Conservation (phyloP, 2,113 vertebrate genomes). For the Polyodon spathula region DNA sequence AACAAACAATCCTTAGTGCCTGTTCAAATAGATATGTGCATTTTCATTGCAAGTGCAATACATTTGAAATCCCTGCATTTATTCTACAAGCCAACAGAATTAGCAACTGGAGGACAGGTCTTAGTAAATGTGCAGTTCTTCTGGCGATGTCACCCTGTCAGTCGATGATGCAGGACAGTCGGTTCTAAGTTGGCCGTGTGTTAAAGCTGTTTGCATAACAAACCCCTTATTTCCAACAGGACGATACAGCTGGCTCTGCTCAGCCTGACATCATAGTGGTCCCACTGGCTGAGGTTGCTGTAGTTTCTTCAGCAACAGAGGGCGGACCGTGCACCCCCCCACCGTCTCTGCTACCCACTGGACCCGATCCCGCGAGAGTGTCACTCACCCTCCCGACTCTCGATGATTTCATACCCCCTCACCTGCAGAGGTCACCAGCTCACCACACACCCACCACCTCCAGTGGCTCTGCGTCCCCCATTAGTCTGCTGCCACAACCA, state of each 20-base stretch:
- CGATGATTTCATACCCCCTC: constrained; percentile 78
- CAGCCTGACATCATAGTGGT: constrained; percentile 64
- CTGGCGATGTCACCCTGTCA: too few species aligned
- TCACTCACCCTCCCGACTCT: constrained; percentile 68
- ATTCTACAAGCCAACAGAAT: too few species aligned
- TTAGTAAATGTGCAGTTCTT: too few species aligned
- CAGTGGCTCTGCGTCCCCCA: constrained; percentile 39
- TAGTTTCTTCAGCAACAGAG: constrained; percentile 39
- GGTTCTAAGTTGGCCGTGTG: background rate
- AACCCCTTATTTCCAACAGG: constrained; percentile 69
- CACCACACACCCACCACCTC: constrained; percentile 47
- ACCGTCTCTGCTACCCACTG: constrained; percentile 30
- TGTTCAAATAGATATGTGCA: too few species aligned
- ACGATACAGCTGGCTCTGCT: constrained; percentile 50
- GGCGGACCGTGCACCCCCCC: constrained; percentile 53
- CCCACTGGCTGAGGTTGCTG: constrained; percentile 50
- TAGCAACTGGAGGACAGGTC: too few species aligned
- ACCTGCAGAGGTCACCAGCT: constrained; percentile 61
- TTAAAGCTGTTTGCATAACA: constrained; percentile 32
- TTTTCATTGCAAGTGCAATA: too few species aligned
- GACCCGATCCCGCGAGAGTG: constrained; percentile 31
- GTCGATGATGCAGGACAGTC: too few species aligned
- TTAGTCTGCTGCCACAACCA: constrained; percentile 46
- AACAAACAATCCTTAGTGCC: too few species aligned
- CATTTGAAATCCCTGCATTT: too few species aligned